Base-by-base conservation (phyloP, 2,113 vertebrate species). In the Campylomormyrus numenius region DNA sequence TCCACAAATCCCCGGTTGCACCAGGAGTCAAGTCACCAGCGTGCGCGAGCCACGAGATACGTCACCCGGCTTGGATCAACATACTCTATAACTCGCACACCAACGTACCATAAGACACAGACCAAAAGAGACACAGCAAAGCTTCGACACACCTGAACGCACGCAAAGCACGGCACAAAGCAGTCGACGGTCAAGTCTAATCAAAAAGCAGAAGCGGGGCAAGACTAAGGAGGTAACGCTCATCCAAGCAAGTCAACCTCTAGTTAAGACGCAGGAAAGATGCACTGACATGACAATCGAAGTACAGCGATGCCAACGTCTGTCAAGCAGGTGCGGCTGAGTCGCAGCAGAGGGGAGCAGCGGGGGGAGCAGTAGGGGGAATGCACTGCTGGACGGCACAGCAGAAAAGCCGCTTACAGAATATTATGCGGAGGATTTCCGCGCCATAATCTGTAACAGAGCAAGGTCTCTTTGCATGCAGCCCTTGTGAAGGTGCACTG, bases 51-150 rank as follows among this genome's bases (percentile, higher is more conserved):
- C 88, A 90, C 74, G 62, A 52, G 85, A 50, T n/a, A n/a, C 89
- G 10, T 66, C 92, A 93, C 93, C 93, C 91, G 90, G 48, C 84
- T 50, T 86, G 11, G 13, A 87, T 87, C 27, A 39, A 53, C 49
- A 42, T 3, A 31, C n/a, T 31, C n/a, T 24, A 85, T 9, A 2
- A 85, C 8, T n/a, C 77, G 4, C 4, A 56, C 31, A 10, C 5
- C 83, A 31, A 74, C 48, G 1, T 13, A 17, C 9, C n/a, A 31
- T 17, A 48, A 27, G 45, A 53, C 15, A 3, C 48, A 17, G 85
- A 87, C 11, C 5, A 21, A 27, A 31, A 53, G 13, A 49, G 24
- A 31, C 70, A 19, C 1, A 6, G 74, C 74, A 21, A 80, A 7
- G 35, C 35, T 42, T 8, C 13, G 1, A 70, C n/a, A 27, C 62